Base-by-base conservation (phyloP, 2,888 invertebrate species). In the Argyra leucocephala region DNA sequence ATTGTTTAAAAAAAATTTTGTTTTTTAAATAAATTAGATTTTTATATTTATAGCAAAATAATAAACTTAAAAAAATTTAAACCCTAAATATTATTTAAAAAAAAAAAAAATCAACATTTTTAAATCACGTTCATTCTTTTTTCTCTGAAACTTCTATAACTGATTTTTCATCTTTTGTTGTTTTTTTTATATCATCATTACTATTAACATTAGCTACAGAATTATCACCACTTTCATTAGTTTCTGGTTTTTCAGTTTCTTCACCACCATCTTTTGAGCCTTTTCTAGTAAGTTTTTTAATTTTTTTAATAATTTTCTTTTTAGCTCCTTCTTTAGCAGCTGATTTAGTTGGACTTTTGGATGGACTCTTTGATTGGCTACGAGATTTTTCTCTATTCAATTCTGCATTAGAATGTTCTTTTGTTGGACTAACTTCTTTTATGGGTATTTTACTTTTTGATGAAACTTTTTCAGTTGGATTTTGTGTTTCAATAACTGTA, bases 281-380 rank as follows among this genome's bases (percentile, higher is more conserved):
- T 57, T 64, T 64, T 57, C 61, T 61, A 37, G 31, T 61, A 9
- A 36, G 12, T 48, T 37, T 36, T 61, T 64, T 64, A 22, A 63
- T 60, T 61, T 65, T 65, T 60, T 65, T 65, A 26, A 65, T 63
- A n/a, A 65, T 63, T 65, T 65, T 65, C 58, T 65, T 65, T 60
- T 65, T 65, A 5, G 63, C 61, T 3, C 26, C 61, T 23, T 63
- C 65, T 57, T 57, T 61, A 31, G 36, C 31, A 9, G 62, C 62
- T 62, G n/a, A 37, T 3, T 21, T 26, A 31, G 26, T 31, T 57
- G 22, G 26, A 4, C 21, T 57, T 62, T n/a, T 62, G 61, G n/a
- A 7, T 22, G 57, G 61, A 15, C 26, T 61, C 58, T 23, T 48
- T 26, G 26, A 26, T 26, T 24, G 21, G 7, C 24, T 61, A 61